Evolutionary conservation across 2,888 invertebrate species (phyloP).

Genomic region (Quadroppia sp.): DNA sequence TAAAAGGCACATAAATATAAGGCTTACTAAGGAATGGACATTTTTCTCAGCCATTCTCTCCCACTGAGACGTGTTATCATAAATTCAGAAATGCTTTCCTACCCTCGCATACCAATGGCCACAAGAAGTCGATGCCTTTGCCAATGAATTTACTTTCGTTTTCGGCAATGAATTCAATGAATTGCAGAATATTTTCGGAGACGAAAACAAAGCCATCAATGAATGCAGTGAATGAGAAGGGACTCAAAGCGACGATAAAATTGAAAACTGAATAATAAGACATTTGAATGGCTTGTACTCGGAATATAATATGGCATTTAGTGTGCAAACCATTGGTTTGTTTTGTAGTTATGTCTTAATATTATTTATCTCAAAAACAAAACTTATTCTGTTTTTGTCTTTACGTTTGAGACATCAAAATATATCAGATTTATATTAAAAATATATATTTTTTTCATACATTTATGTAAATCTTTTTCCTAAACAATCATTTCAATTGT

Average conservation of each 20-base stretch:
- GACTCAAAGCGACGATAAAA: too few species aligned
- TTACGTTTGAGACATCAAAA: too few species aligned
- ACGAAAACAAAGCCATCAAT: constrained; percentile 6
- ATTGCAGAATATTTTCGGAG: not conserved
- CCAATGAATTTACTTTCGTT: not conserved
- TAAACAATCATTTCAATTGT: not conserved
- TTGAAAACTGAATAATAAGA: too few species aligned
- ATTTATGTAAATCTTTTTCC: not conserved
- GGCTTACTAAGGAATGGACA: constrained; percentile 2
- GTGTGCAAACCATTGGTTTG: too few species aligned
- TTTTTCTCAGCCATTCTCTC: not conserved
- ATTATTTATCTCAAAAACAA: too few species aligned
- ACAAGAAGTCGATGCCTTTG: not conserved
- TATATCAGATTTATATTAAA: too few species aligned
- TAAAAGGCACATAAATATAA: not conserved
- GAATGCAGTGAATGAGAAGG: not conserved
- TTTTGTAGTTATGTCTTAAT: too few species aligned
- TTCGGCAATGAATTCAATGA: not conserved
- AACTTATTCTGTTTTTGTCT: too few species aligned
- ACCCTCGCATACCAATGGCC: constrained; percentile 7
- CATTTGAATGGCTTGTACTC: too few species aligned
- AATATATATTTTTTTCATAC: not conserved
- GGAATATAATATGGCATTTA: too few species aligned
- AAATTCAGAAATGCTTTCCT: constrained; percentile 8
- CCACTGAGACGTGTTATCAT: constrained; percentile 7